Evolutionary conservation across 2,888 invertebrate genomes (phyloP), one percentile per base, ranked within the genome.

Genomic region (Hypomecis punctinalis): DNA sequence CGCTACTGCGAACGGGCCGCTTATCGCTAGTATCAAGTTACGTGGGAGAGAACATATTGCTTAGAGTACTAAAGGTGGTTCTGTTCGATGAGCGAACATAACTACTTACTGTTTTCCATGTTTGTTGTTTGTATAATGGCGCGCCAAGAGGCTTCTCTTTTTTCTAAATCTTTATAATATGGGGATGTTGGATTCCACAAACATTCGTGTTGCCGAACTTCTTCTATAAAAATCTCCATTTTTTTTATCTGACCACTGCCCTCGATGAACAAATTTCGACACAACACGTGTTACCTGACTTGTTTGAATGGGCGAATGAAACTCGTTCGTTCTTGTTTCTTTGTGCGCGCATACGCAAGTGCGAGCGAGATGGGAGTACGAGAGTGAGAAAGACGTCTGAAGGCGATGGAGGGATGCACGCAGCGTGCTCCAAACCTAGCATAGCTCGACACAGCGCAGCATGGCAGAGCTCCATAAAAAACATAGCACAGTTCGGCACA

Each of bases 251-350:
- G 56, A 62, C 56, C 56, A 62, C 62, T 62, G 62, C 62, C 62
- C 62, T 62, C 62, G 62, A 62, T 62, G 61, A 61, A 61, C 63
- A 64, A 54, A 64, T 64, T 64, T 64, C 63, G 59, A 64, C 63
- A 64, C 63, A 59, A 64, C 63, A 59, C 56, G 62, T 52, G 62
- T 58, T 58, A 58, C 58, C 60, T 63, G 53, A 63, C 46, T 7
- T 58, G 56, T 46, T 48, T 62, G 56, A 63, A 63, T 59, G 63
- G 42, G 39, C 52, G 58, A 63, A 63, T 59, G 58, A 55, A 53
- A 59, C 59, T 59, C 51, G 59, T 59, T 59, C 59, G 59, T 59
- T 59, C 59, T 59, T 59, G 59, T 61, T 61, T 61, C 40, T 61
- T 61, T 61, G 61, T 61, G 61, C 61, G 61, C 61, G 61, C 61